A percentile compares a stretch with the other conserved stretches of the same genome.
Conservation (phyloP, 2,797 vertebrate species). For the Pelobates cultripes region DNA sequence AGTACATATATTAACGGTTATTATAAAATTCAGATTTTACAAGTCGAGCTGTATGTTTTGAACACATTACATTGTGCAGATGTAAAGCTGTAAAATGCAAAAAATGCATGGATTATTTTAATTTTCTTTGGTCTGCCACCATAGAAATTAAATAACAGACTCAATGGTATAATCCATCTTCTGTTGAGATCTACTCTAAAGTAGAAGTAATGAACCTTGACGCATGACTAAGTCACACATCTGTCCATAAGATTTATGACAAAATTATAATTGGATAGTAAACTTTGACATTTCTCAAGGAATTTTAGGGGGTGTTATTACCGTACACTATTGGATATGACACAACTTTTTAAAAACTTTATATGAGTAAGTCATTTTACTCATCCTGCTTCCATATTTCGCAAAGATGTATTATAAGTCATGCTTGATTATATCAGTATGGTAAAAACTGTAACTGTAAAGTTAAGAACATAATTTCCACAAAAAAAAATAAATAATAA, state of each 20-base stretch:
- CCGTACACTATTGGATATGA: background rate
- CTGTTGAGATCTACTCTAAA: conserved; percentile 64
- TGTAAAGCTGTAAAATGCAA: conserved; percentile 58
- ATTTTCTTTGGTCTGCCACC: conserved; percentile 64
- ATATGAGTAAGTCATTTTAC: background rate
- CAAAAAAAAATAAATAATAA: too few species aligned
- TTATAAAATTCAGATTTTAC: background rate
- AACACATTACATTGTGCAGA: conserved; percentile 56
- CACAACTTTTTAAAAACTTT: background rate
- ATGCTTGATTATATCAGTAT: too few species aligned
- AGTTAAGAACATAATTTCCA: too few species aligned
- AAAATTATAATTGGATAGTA: conserved; percentile 62
- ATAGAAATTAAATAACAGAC: conserved; percentile 65
- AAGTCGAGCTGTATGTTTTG: background rate
- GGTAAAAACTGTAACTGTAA: too few species aligned
- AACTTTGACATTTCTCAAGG: conserved; percentile 51
- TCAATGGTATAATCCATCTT: conserved; percentile 62
- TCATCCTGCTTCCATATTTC: too few species aligned
- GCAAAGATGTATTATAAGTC: too few species aligned
- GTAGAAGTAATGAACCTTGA: conserved; percentile 71
- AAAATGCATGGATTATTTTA: conserved; percentile 61
- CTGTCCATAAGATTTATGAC: conserved; percentile 68
- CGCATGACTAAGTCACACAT: conserved; percentile 73
- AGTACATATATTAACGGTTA: background rate
- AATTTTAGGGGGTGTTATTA: background rate